Conservation (phyloP, 2,797 vertebrate species). For the Helostoma temminkii region DNA sequence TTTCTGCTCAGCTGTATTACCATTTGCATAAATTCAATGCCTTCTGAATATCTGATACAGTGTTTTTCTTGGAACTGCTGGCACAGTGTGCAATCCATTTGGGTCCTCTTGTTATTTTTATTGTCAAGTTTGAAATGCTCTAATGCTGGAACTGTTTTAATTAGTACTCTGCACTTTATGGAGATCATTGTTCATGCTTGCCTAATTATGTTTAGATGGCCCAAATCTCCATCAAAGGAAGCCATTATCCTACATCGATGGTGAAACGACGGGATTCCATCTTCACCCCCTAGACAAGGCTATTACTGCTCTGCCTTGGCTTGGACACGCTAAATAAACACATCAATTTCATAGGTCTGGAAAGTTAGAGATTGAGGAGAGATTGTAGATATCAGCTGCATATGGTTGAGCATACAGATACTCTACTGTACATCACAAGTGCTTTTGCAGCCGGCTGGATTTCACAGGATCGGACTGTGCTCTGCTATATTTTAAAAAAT, state of each 20-base stretch:
- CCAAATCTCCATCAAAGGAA: conserved; percentile 85
- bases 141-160: conserved; percentile 85
- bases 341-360: conserved; percentile 82
- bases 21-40: conserved; percentile 57
- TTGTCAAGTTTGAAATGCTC: conserved; percentile 82
- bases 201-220: conserved; percentile 84
- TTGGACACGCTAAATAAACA: conserved; percentile 84
- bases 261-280: conserved; percentile 80
- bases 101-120: conserved; percentile 81
- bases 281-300: conserved; percentile 80
- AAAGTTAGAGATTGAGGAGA: conserved; percentile 78
- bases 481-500: too few species aligned
- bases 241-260: conserved; percentile 81
- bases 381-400: conserved; percentile 77
- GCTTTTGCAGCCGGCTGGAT: conserved; percentile 40
- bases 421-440: conserved; percentile 54
- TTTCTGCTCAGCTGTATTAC: conserved; percentile 50
- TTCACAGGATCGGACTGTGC: conserved; percentile 8
- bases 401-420: conserved; percentile 69
- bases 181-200: conserved; percentile 84
- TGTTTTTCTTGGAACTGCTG: conserved; percentile 55
- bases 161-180: conserved; percentile 84
- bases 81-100: conserved; percentile 77
- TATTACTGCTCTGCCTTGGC: conserved; percentile 80
- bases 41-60: conserved; percentile 63